phyloP scores from a whole-genome alignment of 2,113 vertebrate species.

The Halcyon malimbica region DNA sequence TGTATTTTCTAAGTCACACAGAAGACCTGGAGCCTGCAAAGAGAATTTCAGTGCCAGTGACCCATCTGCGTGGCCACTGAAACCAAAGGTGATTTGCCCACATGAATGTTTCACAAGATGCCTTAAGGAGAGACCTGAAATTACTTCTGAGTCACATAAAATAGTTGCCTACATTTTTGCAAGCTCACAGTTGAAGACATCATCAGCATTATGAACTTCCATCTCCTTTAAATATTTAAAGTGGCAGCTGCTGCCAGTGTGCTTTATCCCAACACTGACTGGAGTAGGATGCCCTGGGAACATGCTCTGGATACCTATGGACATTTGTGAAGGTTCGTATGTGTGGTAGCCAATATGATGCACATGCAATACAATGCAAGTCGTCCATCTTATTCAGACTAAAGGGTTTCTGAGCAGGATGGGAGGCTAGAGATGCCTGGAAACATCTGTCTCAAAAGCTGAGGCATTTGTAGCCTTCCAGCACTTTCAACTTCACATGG shows the following conservation, averaged over 20 bases:
- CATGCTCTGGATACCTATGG: rapidly evolving
- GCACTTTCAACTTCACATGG: neutral
- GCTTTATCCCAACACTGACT: neutral
- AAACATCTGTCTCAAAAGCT: neutral
- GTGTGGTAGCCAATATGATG: rapidly evolving
- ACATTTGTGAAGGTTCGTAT: rapidly evolving
- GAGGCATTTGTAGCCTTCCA: neutral
- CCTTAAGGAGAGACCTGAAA: neutral
- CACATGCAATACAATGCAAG: rapidly evolving
- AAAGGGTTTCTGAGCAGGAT: neutral
- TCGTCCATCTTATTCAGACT: neutral
- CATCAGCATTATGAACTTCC: neutral
- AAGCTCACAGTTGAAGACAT: neutral
- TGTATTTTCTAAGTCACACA: neutral
- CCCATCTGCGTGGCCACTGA: neutral
- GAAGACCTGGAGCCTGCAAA: neutral
- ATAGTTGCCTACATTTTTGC: neutral
- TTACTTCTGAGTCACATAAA: neutral
- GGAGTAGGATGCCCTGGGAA: neutral
- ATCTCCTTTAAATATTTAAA: neutral
- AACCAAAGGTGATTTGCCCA: neutral
- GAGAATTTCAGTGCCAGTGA: neutral
- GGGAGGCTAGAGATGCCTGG: neutral
- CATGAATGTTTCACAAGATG: neutral
- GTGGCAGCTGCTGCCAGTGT: neutral